Percentiles rank a stretch among this genome's conserved stretches.
phyloP scores from a whole-genome alignment of 2,888 invertebrate genomes.

The Lochmaea crataegi region DNA sequence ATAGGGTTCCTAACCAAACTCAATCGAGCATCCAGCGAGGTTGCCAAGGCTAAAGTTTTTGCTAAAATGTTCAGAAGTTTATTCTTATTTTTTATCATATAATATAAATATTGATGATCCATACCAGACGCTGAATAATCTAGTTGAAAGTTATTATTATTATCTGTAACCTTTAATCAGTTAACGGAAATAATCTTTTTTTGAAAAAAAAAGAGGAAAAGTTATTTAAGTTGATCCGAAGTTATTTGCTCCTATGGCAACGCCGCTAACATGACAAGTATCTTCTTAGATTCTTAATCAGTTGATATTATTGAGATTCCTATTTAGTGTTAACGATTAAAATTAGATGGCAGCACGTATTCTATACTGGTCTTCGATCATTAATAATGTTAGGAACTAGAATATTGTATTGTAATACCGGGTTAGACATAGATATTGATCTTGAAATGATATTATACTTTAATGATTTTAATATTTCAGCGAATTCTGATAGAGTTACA shows the following conservation, averaged over 20 bases:
- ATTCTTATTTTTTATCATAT: neutral
- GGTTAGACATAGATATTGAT: too few relatives aligned
- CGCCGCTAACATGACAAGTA: conserved; percentile 8
- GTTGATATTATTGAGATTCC: neutral
- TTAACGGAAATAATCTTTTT: neutral
- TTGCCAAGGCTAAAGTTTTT: conserved; percentile 19
- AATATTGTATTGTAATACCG: too few relatives aligned
- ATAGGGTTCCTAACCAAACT: conserved; percentile 31
- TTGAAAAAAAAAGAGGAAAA: too few relatives aligned
- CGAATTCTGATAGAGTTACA: too few relatives aligned
- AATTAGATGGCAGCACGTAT: conserved; percentile 27
- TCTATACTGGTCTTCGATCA: neutral
- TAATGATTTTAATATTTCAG: too few relatives aligned
- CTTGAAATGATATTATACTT: too few relatives aligned
- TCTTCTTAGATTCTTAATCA: conserved; percentile 16
- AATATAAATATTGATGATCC: too few relatives aligned
- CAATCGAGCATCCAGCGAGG: conserved; percentile 21
- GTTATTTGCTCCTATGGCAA: conserved; percentile 5
- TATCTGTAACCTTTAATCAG: too few relatives aligned
- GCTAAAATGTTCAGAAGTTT: neutral
- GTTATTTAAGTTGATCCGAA: too few relatives aligned
- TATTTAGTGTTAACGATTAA: neutral
- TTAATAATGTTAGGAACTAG: neutral
- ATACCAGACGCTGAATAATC: too few relatives aligned
- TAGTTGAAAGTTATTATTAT: too few relatives aligned